Percentiles rank a stretch among this genome's conserved stretches.
phyloP scores from a whole-genome alignment of 2,888 invertebrate species.

The Chouioia cunea region DNA sequence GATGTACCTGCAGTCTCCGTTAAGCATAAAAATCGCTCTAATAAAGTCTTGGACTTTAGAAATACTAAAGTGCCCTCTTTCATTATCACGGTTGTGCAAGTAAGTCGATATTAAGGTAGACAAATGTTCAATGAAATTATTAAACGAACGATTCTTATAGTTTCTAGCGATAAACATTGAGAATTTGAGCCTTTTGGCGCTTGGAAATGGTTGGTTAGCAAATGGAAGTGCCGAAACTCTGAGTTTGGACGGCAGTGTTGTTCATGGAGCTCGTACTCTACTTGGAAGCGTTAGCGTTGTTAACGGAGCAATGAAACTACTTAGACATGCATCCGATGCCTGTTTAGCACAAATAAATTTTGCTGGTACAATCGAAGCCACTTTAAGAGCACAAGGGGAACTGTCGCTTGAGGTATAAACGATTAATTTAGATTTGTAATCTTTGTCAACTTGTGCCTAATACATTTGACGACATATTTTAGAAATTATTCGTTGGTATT shows the following conservation, averaged over 20 bases:
- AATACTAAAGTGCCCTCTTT: constrained; percentile 83
- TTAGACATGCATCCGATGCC: constrained; percentile 74
- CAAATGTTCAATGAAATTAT: too few relatives aligned
- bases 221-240: constrained; percentile 80
- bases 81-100: constrained; percentile 87
- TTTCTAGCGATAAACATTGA: constrained; percentile 89
- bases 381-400: constrained; percentile 85
- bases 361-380: constrained; percentile 81
- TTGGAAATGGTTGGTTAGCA: constrained; percentile 78
- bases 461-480: constrained; percentile 41
- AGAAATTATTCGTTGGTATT: constrained; percentile 78
- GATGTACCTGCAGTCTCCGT: constrained; percentile 70
- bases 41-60: constrained; percentile 75
- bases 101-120: constrained; percentile 60
- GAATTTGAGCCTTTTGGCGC: constrained; percentile 76
- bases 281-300: constrained; percentile 81
- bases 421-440: constrained; percentile 4
- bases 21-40: constrained; percentile 51
- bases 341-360: constrained; percentile 81
- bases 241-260: constrained; percentile 78
- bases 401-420: constrained; percentile 82
- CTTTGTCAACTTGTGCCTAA: constrained; percentile 5
- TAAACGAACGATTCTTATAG: constrained; percentile 67
- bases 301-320: constrained; percentile 74
- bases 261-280: constrained; percentile 78